Base-by-base conservation (phyloP, 2,797 vertebrate genomes). In the Thaleichthys pacificus region DNA sequence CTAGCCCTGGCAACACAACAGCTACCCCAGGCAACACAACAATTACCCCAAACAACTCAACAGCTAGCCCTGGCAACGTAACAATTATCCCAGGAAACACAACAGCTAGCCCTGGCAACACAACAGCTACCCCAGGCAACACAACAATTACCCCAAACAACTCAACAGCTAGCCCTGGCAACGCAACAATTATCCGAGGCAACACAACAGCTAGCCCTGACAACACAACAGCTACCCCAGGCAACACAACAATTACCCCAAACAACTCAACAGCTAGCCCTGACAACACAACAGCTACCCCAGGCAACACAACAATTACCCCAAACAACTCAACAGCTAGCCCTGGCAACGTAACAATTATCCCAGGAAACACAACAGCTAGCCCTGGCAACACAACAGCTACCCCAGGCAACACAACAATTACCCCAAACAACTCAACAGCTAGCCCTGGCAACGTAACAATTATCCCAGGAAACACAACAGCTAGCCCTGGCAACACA, bases 381-480 rank as follows among this genome's bases (percentile, higher is more conserved):
- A 4, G 21, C 9, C 7, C 28, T 4, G 66, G 35, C 54, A 19
- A 75, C 26, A 75, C 70, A 69, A 67, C 58, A 67, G 47, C 15
- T 12, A 0, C 3, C 47, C 8, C 14, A 14, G 14, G 47, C 6
- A 78, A 58, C 22, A 2, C 22, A 71, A 79, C 74, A 3, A 42
- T 32, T 64, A 1, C 42, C 7, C 2, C 8, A 4, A 19, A 62
- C 56, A 75, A 65, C 49, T 70, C 14, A 81, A 49, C 51, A 49
- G n/a, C 28, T 30, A 30, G 3, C 28, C 28, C 3, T 30, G 28
- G 51, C 22, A 58, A 47, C 32, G 81, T 65, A 22, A 70, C 77
- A 22, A 5, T 42, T 66, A 49, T 0, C 47, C 8, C 47, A 49
- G 22, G 19, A 21, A 69, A 42, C 21, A 17, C 65, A 54, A 72